Conservation (phyloP, 2,888 invertebrate species). For the Liodrosophila aerea region DNA sequence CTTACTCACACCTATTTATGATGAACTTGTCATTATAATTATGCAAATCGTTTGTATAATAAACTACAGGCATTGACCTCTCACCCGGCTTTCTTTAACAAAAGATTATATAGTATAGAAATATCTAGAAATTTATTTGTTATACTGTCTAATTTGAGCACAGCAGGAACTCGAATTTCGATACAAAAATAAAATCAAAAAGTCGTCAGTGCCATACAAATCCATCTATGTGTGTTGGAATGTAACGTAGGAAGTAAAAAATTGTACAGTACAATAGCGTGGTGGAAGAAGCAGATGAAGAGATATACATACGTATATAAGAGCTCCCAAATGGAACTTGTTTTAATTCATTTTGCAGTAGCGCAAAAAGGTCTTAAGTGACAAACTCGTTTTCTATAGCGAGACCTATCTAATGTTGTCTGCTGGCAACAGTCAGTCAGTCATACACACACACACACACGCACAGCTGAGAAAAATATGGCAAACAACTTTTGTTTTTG, state of each 20-base stretch:
- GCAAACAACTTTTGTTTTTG: slow-evolving; percentile 72
- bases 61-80: slow-evolving; percentile 14
- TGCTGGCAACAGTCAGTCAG: slow-evolving; percentile 39
- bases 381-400: slow-evolving; percentile 62
- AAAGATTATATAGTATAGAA: neutral
- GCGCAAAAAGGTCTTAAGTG: slow-evolving; percentile 70
- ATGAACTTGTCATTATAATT: slow-evolving; percentile 5
- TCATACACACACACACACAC: slow-evolving; percentile 20
- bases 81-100: slow-evolving; percentile 13
- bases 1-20: neutral
- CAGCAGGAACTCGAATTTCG: slow-evolving; percentile 35
- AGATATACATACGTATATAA: slow-evolving; percentile 16
- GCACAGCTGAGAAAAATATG: slow-evolving; percentile 54
- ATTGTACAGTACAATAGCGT: slow-evolving; percentile 7
- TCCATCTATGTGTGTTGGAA: slow-evolving; percentile 43
- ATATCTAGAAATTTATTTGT: neutral
- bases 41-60: slow-evolving; percentile 20
- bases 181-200: slow-evolving; percentile 11
- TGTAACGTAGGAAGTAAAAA: slow-evolving; percentile 59
- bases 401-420: slow-evolving; percentile 52
- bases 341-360: slow-evolving; percentile 67
- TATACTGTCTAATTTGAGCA: neutral
- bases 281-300: slow-evolving; percentile 17
- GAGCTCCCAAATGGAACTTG: slow-evolving; percentile 56
- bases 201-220: slow-evolving; percentile 22